Evolutionary conservation across 2,797 vertebrate genomes (phyloP).

Genomic region (Melanogrammus aeglefinus): DNA sequence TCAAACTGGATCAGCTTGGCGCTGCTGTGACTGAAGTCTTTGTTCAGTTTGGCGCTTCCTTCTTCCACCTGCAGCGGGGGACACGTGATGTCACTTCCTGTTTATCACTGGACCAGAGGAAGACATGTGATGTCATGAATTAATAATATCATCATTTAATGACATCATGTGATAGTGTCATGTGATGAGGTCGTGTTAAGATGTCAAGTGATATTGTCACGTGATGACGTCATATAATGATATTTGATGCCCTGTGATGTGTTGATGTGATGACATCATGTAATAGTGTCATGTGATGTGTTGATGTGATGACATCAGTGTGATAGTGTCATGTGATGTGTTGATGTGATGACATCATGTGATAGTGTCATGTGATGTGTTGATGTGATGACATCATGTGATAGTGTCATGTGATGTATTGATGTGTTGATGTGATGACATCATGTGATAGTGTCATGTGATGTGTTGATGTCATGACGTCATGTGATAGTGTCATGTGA

Average conservation of each 20-base stretch:
- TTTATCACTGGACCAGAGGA: background rate
- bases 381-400: background rate
- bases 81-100: background rate
- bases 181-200: background rate
- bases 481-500: background rate
- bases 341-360: background rate
- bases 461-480: no score
- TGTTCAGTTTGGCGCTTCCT: slow-evolving; percentile 63
- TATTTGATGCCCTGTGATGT: no score
- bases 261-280: background rate
- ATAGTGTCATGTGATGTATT: background rate
- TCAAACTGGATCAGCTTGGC: slow-evolving; percentile 73
- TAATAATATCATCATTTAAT: no score
- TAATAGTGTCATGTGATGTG: no score
- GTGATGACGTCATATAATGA: slow-evolving; percentile 22
- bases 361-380: background rate
- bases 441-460: background rate
- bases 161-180: background rate
- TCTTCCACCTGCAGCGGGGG: slow-evolving; percentile 66
- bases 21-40: slow-evolving; percentile 73
- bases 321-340: background rate
- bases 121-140: background rate
- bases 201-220: background rate
- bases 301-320: no score
- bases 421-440: no score